Conservation (phyloP, 2,888 invertebrate species). For the Patella pellucida region DNA sequence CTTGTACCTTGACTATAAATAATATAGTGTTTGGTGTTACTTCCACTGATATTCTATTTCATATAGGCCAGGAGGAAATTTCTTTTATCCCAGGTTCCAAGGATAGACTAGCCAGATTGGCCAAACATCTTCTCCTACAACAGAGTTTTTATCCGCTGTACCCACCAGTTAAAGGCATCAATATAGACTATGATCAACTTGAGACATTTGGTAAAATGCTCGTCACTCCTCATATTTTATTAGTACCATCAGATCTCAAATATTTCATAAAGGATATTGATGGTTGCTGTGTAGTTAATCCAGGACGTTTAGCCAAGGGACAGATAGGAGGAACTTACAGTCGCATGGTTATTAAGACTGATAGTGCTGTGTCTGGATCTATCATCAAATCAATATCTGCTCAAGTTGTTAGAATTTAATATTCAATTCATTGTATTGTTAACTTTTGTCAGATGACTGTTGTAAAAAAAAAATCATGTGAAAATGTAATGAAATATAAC, state of each 20-base stretch:
- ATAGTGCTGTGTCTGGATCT: constrained; percentile 33
- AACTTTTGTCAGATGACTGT: too few relatives aligned
- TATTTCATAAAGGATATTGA: constrained; percentile 86
- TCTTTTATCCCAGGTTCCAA: constrained; percentile 58
- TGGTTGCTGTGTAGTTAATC: constrained; percentile 87
- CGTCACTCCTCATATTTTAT: constrained; percentile 83
- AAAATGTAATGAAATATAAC: too few relatives aligned
- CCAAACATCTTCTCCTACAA: constrained; percentile 81
- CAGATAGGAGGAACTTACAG: constrained; percentile 80
- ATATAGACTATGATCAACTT: constrained; percentile 81
- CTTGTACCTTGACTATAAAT: constrained; percentile 82
- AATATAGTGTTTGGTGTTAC: constrained; percentile 85
- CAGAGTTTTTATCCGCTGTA: constrained; percentile 86
- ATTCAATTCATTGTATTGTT: too few relatives aligned
- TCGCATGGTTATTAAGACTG: constrained; percentile 43
- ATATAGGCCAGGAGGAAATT: constrained; percentile 85
- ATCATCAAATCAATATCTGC: constrained; percentile 44
- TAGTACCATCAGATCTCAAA: constrained; percentile 87
- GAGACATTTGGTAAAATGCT: constrained; percentile 81
- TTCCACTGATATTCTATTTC: constrained; percentile 86
- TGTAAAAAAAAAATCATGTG: too few relatives aligned
- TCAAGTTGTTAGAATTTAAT: constrained; percentile 51
- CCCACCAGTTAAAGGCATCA: constrained; percentile 79
- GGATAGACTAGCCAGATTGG: constrained; percentile 83
- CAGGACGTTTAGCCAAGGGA: constrained; percentile 85